Conservation (phyloP, 1,140 invertebrate species). For the Mycetomoellerius zeteki region DNA sequence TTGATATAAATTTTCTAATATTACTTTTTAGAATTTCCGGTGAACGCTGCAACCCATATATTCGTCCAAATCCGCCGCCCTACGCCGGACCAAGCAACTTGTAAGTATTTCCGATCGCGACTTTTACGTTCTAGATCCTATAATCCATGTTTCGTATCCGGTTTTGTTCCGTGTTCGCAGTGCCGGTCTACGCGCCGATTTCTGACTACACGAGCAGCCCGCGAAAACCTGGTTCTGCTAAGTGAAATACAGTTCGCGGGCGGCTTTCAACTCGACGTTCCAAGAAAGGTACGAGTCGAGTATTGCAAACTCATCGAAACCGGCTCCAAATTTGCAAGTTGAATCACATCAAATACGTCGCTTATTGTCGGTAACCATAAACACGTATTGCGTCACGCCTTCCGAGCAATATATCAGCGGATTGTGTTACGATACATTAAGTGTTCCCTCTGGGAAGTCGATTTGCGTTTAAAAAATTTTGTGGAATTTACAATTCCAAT, state of each 20-base stretch:
- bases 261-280: slow-evolving; percentile 21
- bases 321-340: slow-evolving; percentile 74
- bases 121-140: background rate
- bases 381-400: slow-evolving; percentile 26
- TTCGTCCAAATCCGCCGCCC: slow-evolving; percentile 85
- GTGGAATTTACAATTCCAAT: background rate
- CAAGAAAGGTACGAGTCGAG: background rate
- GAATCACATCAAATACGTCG: slow-evolving; percentile 39
- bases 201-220: slow-evolving; percentile 86
- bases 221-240: slow-evolving; percentile 86
- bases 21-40: slow-evolving; percentile 72
- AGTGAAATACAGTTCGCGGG: slow-evolving; percentile 63
- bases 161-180: slow-evolving; percentile 72
- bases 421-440: background rate
- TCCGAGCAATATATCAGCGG: background rate
- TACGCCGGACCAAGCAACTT: slow-evolving; percentile 83
- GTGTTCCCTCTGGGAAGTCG: background rate
- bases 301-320: slow-evolving; percentile 79
- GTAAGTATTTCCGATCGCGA: slow-evolving; percentile 76
- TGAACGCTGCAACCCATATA: slow-evolving; percentile 83
- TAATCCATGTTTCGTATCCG: background rate
- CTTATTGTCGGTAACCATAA: slow-evolving; percentile 38
- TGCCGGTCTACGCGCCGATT: slow-evolving; percentile 80
- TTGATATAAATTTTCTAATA: background rate
- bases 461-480: background rate